Evolutionary conservation across 1,140 invertebrate species (phyloP).

Genomic region (Drosophila ambigua): DNA sequence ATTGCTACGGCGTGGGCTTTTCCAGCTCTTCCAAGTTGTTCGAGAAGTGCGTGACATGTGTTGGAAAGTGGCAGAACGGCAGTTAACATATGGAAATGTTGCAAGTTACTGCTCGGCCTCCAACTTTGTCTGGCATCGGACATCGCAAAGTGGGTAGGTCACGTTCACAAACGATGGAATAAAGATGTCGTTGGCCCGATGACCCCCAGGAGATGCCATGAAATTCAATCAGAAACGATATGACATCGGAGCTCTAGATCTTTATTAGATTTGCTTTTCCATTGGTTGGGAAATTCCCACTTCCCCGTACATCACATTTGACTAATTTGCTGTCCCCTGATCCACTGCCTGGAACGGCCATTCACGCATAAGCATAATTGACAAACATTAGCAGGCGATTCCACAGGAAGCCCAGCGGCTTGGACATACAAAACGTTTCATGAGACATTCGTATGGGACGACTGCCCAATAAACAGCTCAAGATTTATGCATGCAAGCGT

Average conservation of each 20-base stretch:
- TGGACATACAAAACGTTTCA: conserved; percentile 14
- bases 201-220: conserved; percentile 10
- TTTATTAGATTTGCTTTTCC: conserved; percentile 7
- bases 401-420: conserved; percentile 20
- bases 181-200: conserved; percentile 12
- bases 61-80: conserved; percentile 55
- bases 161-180: conserved; percentile 30
- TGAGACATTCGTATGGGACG: conserved; percentile 1
- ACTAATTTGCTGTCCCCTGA: conserved; percentile 2
- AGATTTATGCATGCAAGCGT: conserved; percentile 63
- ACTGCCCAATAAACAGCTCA: conserved; percentile 50
- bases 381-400: conserved; percentile 39
- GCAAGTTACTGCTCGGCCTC: conserved; percentile 22
- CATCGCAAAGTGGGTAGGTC: conserved; percentile 32
- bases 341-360: too few species aligned
- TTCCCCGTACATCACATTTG: not conserved
- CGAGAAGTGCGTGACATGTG: conserved; percentile 73
- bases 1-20: conserved; percentile 41
- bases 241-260: conserved; percentile 5
- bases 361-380: conserved; percentile 24
- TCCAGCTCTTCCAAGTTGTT: conserved; percentile 54
- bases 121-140: conserved; percentile 47
- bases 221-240: conserved; percentile 44
- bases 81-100: conserved; percentile 57
- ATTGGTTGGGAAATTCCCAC: not conserved